Base-by-base conservation (phyloP, 2,797 vertebrate species). In the Chanos chanos region DNA sequence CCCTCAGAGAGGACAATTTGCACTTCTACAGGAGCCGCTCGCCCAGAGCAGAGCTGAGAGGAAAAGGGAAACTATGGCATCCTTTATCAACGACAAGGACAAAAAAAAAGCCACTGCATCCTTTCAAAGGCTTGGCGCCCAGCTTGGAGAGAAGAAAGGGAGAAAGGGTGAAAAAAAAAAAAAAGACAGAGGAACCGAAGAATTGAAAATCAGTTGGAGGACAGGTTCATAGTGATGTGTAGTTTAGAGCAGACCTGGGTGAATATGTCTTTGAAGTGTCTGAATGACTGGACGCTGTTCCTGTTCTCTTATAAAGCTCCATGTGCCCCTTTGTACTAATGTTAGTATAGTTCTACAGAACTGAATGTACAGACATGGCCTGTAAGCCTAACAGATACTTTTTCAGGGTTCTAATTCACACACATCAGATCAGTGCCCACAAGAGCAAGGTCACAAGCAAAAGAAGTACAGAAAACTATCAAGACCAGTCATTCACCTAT, bases 1-100 rank as follows among this genome's bases (percentile, higher is more conserved):
- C 89, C 89, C 87, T 75, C 30, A 18, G 75, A 88, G 87, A 86
- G 82, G 82, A 83, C 83, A 82, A 90, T 84, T 89, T 86, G 86
- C 89, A 86, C 90, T 91, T 89, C 86, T 85, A 87, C 87, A 82
- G 84, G 85, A 89, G 86, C 86, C 85, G 82, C 86, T 81, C 82
- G 83, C 53, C 64, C 69, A 47, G 39, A 48, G 75, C 50, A 79
- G 87, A 90, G 90, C 89, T 84, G 86, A 81, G 79, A 84, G 86
- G 83, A 75, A 87, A 68, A 78, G 78, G 83, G 86, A 80, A 81
- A 85, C 79, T 83, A 88, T 65, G 50, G 83, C 89, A 87, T 90
- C 85, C 77, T 87, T 92, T 92, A 89, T 90, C 82, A 76, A 77
- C 61, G n/a, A n/a, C n/a, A 70, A 1, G 79, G 80, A 90, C 88